Evolutionary conservation across 2,113 vertebrate species (phyloP).

Genomic region (Indri indri): DNA sequence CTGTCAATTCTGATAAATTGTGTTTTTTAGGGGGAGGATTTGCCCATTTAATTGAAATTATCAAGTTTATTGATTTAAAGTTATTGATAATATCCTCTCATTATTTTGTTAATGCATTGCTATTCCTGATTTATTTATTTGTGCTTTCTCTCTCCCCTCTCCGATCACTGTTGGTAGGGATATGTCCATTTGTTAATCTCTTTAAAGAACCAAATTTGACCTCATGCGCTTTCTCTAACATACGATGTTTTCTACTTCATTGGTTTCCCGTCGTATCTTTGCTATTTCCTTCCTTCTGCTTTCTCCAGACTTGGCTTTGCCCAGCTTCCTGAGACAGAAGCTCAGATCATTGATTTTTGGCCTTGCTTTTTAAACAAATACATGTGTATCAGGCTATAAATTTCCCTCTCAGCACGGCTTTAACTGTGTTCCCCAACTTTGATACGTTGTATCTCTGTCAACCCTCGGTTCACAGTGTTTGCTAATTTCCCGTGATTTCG

Average conservation of each 20-base stretch:
- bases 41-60: not conserved
- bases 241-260: no score
- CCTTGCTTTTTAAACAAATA: no score
- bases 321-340: not conserved
- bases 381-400: fast-evolving
- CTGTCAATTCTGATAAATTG: not conserved
- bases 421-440: fast-evolving
- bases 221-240: not conserved
- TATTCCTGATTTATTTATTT: not conserved
- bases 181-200: not conserved
- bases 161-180: not conserved
- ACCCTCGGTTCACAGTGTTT: fast-evolving
- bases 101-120: not conserved
- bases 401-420: not conserved
- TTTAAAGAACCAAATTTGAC: not conserved
- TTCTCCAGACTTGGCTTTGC: no score
- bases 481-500: not conserved
- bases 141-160: not conserved
- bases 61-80: not conserved
- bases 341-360: fast-evolving
- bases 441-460: fast-evolving
- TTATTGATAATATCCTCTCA: not conserved
- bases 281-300: not conserved
- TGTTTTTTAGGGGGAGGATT: not conserved
- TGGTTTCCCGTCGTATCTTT: not conserved